These are phyloP conservation scores for Coranthus polyacanthus DNA, from an alignment of 2,797 vertebrate species.

Conservation along the genomic window DNA sequence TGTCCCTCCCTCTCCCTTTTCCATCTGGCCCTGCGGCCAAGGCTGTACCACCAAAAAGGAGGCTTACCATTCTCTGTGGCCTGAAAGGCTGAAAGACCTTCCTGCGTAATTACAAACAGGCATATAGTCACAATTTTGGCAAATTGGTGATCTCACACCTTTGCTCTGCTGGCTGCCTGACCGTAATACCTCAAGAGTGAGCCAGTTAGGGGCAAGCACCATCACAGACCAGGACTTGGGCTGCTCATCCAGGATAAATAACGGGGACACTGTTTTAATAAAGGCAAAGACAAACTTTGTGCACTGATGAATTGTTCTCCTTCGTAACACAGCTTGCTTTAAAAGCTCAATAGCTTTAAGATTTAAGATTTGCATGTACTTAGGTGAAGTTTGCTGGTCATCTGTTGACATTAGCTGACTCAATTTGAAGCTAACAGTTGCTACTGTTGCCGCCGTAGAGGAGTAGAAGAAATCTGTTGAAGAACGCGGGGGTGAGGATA, in stretches of 20 bases:
- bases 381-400: too few species aligned
- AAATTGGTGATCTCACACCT: slow-evolving; percentile 74
- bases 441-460: too few species aligned
- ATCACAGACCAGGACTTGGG: slow-evolving; percentile 35
- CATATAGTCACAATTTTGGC: slow-evolving; percentile 65
- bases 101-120: slow-evolving; percentile 69
- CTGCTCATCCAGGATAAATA: slow-evolving; percentile 13
- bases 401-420: too few species aligned
- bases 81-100: slow-evolving; percentile 57
- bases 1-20: slow-evolving; percentile 63
- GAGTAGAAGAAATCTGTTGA: too few species aligned
- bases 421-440: too few species aligned
- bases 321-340: too few species aligned
- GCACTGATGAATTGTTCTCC: too few species aligned
- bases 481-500: too few species aligned
- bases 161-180: slow-evolving; percentile 55
- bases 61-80: slow-evolving; percentile 59
- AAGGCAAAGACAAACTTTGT: too few species aligned
- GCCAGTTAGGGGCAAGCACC: slow-evolving; percentile 58
- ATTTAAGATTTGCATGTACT: too few species aligned
- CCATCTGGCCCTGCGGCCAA: slow-evolving; percentile 70
- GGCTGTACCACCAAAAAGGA: slow-evolving; percentile 70
- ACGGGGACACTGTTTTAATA: slow-evolving; percentile 50
- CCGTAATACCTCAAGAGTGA: slow-evolving; percentile 53
- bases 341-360: too few species aligned